These are phyloP conservation scores for Gallinago media DNA, from an alignment of 2,113 vertebrate species.

Conservation along the genomic window DNA sequence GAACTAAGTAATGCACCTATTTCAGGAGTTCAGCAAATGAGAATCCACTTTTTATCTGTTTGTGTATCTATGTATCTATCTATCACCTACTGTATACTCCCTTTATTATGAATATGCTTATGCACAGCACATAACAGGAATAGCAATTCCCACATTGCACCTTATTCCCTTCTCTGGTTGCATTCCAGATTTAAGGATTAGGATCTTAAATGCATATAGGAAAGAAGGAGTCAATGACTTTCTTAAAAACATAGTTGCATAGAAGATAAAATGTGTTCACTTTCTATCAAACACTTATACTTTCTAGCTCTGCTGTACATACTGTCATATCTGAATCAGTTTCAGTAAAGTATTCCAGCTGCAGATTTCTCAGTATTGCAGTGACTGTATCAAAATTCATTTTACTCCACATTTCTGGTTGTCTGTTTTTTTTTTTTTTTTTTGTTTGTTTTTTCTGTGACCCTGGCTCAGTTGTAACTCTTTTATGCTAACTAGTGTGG, in stretches of 20 bases:
- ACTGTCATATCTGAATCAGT: background rate
- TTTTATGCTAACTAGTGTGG: background rate
- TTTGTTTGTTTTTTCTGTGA: background rate
- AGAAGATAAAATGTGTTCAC: background rate
- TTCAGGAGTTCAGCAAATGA: background rate
- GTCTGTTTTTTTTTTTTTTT: background rate
- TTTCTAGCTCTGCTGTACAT: background rate
- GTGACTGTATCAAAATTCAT: background rate
- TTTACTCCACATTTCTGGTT: background rate
- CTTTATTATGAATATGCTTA: slow-evolving; percentile 2
- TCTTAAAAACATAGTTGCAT: background rate
- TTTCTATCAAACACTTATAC: background rate
- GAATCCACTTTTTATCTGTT: slow-evolving; percentile 29
- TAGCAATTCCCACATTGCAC: background rate
- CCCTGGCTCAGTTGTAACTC: background rate
- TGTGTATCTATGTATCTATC: slow-evolving; percentile 34
- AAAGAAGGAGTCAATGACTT: background rate
- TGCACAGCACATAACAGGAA: background rate
- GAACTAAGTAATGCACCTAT: background rate
- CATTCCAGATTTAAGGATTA: slow-evolving; percentile 18
- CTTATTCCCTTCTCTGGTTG: background rate
- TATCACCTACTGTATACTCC: background rate
- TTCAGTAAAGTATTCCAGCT: background rate
- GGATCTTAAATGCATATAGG: slow-evolving; percentile 4
- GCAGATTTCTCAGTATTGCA: background rate